phyloP scores from a whole-genome alignment of 1,140 invertebrate genomes.

The Araneus ventricosus region DNA sequence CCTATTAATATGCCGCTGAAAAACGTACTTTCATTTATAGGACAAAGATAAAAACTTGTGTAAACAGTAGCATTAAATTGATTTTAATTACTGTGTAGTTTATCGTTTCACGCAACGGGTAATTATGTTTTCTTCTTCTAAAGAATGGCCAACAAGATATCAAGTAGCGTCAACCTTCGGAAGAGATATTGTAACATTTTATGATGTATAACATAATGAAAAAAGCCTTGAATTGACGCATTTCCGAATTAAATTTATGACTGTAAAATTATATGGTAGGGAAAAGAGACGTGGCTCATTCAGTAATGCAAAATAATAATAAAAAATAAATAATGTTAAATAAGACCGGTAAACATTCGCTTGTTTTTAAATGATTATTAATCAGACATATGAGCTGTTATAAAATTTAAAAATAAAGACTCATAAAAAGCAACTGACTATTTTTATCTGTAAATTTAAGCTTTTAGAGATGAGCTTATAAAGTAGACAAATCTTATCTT shows the following conservation, averaged over 20 bases:
- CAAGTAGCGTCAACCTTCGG: background rate
- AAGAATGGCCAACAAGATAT: background rate
- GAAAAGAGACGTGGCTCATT: too few species aligned
- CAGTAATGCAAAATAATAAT: too few species aligned
- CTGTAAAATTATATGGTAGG: too few species aligned
- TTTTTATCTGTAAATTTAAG: too few species aligned
- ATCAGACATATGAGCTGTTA: too few species aligned
- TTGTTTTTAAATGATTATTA: too few species aligned
- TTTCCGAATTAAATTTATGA: background rate
- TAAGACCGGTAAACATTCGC: too few species aligned
- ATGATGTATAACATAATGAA: background rate
- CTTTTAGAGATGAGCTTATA: too few species aligned
- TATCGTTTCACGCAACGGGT: background rate
- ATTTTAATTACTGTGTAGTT: conserved; percentile 3
- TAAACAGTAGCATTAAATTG: background rate
- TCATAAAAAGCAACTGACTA: too few species aligned
- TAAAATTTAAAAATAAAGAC: too few species aligned
- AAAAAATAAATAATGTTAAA: too few species aligned
- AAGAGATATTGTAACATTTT: background rate
- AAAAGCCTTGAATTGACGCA: conserved; percentile 4
- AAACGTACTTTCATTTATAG: background rate
- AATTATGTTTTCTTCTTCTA: conserved; percentile 7
- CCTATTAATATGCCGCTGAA: conserved; percentile 25
- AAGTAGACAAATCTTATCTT: too few species aligned
- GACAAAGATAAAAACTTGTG: background rate